Base-by-base conservation (phyloP, 2,888 invertebrate genomes). In the Ligdia adustata region DNA sequence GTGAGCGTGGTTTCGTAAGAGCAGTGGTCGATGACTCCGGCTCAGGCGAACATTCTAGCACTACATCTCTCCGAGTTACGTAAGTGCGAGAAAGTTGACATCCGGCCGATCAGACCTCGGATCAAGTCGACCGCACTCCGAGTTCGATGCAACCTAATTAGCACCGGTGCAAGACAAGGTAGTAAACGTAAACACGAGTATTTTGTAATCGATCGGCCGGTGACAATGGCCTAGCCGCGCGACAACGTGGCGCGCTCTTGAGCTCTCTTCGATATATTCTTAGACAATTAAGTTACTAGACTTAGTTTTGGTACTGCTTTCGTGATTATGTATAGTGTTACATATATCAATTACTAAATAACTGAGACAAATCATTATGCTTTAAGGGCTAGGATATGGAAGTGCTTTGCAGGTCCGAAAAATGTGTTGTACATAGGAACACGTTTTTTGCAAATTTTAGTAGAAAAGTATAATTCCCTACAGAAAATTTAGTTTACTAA, bases 41-140 rank as follows among this genome's bases (percentile, higher is more conserved):
- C 89, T 84, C 77, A 82, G 81, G 80, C 84, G 86, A 89, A 89
- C 80, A 82, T 88, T 88, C 87, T 81, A 85, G 88, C 79, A 81
- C 82, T 67, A 62, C 76, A 83, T 86, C 84, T 86, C 82, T 75
- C 79, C 69, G 20, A 53, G 74, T 89, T 88, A 79, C 85, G 87
- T 79, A 88, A 89, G 77, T 55, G 73, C 85, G 87, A 84, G 89
- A 90, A 90, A 90, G 89, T 87, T 87, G 88, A 88, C 88, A 85
- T 87, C 84, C 80, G 82, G 76, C 60, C 66, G 66, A 65, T 64
- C 67, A 61, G 64, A 64, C 64, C 60, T 74, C 41, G 35, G 55
- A 55, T 75, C 69, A 70, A 72, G 69, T 74, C 75, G n/a, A 73
- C 72, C 61, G 73, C 13, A 26, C 13, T 31, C 13, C 24, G 66